Percentiles rank a stretch among this genome's conserved stretches.
These are phyloP conservation scores for Drosophila pseudoobscura DNA, from an alignment of 1,140 invertebrate genomes.

Conservation along the genomic window DNA sequence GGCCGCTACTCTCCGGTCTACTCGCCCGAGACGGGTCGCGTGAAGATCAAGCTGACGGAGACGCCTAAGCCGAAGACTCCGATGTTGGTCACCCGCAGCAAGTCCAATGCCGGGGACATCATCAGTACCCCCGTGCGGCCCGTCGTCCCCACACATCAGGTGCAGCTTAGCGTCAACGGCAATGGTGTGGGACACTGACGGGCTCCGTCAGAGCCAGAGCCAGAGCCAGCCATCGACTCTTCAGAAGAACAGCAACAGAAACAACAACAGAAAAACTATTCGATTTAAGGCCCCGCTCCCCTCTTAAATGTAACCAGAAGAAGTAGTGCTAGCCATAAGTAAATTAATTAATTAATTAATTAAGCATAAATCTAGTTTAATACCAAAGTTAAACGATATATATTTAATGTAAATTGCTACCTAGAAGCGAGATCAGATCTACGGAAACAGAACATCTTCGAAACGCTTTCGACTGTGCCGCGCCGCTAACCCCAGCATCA, in stretches of 20 bases:
- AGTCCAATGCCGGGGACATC: constrained; percentile 86
- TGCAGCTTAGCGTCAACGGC: constrained; percentile 24
- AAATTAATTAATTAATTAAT: constrained; percentile 68
- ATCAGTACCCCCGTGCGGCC: constrained; percentile 84
- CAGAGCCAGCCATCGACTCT: constrained; percentile 19
- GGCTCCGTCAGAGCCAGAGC: not conserved
- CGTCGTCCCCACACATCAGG: constrained; percentile 25
- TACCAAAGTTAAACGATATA: constrained; percentile 78
- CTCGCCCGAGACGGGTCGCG: constrained; percentile 86
- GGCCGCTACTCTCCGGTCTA: constrained; percentile 84
- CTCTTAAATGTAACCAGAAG: constrained; percentile 59
- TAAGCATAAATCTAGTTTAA: constrained; percentile 82
- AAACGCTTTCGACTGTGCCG: constrained; percentile 8
- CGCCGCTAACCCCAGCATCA: constrained; percentile 14
- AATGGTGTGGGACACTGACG: constrained; percentile 34
- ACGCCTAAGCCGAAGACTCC: constrained; percentile 87
- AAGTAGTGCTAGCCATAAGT: constrained; percentile 67
- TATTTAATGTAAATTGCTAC: constrained; percentile 43
- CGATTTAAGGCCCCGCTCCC: constrained; percentile 63
- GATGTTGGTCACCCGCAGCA: constrained; percentile 86
- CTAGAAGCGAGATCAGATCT: not conserved
- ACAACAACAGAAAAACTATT: constrained; percentile 62
- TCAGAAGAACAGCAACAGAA: constrained; percentile 13
- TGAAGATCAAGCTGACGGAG: constrained; percentile 87
- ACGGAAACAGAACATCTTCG: too few species aligned